Evolutionary conservation across 1,140 invertebrate species (phyloP).

Genomic region (Trinorchestia longiramus): DNA sequence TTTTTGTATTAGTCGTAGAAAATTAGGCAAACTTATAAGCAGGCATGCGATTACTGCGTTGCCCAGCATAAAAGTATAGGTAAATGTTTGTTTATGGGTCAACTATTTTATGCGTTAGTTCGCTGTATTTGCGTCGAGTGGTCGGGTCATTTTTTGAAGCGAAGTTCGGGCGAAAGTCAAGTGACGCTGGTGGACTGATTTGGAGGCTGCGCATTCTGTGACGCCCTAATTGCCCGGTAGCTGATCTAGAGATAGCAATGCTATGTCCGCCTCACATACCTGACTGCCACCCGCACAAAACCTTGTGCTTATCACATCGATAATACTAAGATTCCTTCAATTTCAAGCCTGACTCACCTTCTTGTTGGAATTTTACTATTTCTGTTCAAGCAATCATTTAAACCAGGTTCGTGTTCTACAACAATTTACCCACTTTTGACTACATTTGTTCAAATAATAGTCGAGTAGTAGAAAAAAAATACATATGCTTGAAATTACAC

Average conservation of each 20-base stretch:
- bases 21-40: neutral
- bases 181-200: neutral
- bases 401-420: neutral
- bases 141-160: neutral
- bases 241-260: conserved; percentile 33
- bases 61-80: neutral
- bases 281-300: neutral
- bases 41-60: neutral
- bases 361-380: neutral
- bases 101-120: neutral
- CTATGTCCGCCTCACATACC: neutral
- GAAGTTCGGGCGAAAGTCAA: conserved; percentile 20
- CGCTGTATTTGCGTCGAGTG: neutral
- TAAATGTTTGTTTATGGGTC: conserved; percentile 7
- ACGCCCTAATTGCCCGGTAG: conserved; percentile 50
- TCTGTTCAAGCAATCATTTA: neutral
- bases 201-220: conserved; percentile 30
- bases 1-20: neutral
- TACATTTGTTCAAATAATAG: neutral
- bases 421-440: neutral
- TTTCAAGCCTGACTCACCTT: neutral
- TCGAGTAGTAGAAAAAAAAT: neutral
- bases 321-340: neutral
- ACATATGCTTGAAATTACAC: neutral
- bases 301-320: neutral